These are phyloP conservation scores for Apamea epomidion DNA, from an alignment of 2,888 invertebrate species.

Conservation along the genomic window DNA sequence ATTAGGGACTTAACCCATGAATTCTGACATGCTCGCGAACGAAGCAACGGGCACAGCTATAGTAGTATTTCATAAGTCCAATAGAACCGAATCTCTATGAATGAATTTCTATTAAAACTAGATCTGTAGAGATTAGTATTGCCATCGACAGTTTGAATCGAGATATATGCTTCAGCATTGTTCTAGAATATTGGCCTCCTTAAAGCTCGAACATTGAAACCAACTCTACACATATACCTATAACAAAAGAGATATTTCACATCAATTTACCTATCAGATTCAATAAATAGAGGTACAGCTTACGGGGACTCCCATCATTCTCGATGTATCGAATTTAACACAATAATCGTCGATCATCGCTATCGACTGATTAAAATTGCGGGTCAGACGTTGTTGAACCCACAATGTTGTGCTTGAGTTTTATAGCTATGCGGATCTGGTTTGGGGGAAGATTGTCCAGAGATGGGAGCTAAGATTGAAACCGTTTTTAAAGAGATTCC, in stretches of 20 bases:
- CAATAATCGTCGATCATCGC: slow-evolving; percentile 73
- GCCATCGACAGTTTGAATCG: not conserved
- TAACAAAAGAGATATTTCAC: slow-evolving; percentile 54
- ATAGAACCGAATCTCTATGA: not conserved
- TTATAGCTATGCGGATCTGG: slow-evolving; percentile 53
- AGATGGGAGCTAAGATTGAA: slow-evolving; percentile 1
- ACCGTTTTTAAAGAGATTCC: not conserved
- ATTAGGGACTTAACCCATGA: too few species aligned
- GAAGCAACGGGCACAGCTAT: too few species aligned
- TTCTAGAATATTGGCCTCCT: slow-evolving; percentile 1
- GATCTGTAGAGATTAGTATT: not conserved
- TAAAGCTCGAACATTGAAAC: slow-evolving; percentile 16
- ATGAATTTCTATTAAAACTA: not conserved
- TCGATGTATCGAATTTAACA: slow-evolving; percentile 67
- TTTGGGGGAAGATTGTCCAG: slow-evolving; percentile 45
- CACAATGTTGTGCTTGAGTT: slow-evolving; percentile 50
- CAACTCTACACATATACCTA: slow-evolving; percentile 5
- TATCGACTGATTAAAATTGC: slow-evolving; percentile 73
- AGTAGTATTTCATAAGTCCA: not conserved
- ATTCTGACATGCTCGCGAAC: too few species aligned
- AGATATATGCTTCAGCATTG: not conserved
- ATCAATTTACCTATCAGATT: slow-evolving; percentile 65
- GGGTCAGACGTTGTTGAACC: slow-evolving; percentile 72
- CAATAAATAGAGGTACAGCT: slow-evolving; percentile 59
- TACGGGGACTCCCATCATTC: slow-evolving; percentile 58